Base-by-base conservation (phyloP, 2,888 invertebrate genomes). In the Dryobotodes eremita region DNA sequence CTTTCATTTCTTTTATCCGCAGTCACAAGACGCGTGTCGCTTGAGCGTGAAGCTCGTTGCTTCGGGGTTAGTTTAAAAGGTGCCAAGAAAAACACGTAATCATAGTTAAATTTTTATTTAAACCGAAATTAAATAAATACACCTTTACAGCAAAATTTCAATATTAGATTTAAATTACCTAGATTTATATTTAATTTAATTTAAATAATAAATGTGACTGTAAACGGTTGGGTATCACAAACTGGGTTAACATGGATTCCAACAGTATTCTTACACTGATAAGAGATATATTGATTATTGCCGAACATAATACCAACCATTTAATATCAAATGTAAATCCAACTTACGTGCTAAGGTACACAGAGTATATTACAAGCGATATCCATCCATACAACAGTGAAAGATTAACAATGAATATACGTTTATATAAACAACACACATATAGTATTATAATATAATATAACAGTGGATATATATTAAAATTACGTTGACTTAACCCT, bases 181-280 rank as follows among this genome's bases (percentile, higher is more conserved):
- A 95, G 91, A 89, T 90, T 92, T 90, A 92, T 85, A 78, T 86
- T 89, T 82, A 90, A 89, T 86, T 89, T 90, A 90, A 93, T 86
- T 88, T 90, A 90, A 93, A 95, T 95, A 96, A 96, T 95, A 97
- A 96, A 97, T 97, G 97, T 97, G 97, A 97, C 97, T 94, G 90
- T 94, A 95, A 95, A 95, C 95, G 59, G 71, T 85, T 85, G 72
- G 66, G 69, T 74, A 66, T 76, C 73, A 83, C 61, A 82, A 59
- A 76, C 59, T 71, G 70, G 82, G n/a, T 77, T 83, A 83, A 86
- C 75, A 88, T 89, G 81, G 85, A 79, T 62, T 72, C 6, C 59
- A 86, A 83, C 66, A 84, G 46, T 71, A 79, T 65, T 68, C 23
- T 20, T 77, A 77, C 61, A 72, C 20, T 55, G 70, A 79, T 66